Conservation (phyloP, 2,113 vertebrate genomes). For the Pachypanchax playfairii region DNA sequence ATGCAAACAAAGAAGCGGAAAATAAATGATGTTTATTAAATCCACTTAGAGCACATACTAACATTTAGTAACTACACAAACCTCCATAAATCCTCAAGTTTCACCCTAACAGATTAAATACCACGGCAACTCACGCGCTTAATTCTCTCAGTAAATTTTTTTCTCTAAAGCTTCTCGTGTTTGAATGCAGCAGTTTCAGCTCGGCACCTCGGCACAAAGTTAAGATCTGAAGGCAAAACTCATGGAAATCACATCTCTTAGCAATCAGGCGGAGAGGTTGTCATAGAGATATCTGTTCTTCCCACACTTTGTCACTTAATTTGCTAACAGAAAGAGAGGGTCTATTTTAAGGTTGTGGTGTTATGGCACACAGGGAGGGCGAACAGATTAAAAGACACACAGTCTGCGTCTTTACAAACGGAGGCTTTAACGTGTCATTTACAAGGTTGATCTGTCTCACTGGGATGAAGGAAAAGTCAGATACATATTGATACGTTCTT, state of each 20-base stretch:
- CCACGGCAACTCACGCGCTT: background rate
- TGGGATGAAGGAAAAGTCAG: background rate
- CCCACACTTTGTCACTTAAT: constrained; percentile 69
- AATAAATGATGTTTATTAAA: constrained; percentile 38
- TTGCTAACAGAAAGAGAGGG: constrained; percentile 45
- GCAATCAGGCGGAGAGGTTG: constrained; percentile 71
- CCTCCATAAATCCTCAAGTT: constrained; percentile 16
- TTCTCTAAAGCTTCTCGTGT: background rate
- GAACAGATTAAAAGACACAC: constrained; percentile 35
- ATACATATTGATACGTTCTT: background rate
- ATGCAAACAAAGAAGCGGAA: constrained; percentile 50
- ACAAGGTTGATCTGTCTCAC: background rate
- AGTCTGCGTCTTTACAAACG: background rate
- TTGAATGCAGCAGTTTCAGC: constrained; percentile 3
- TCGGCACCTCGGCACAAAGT: constrained; percentile 33
- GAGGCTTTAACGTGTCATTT: constrained; percentile 8
- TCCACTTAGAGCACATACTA: constrained; percentile 22
- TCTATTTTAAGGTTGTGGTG: constrained; percentile 71
- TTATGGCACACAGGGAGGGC: constrained; percentile 46
- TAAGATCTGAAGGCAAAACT: constrained; percentile 46
- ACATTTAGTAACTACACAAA: constrained; percentile 13
- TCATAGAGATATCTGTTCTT: constrained; percentile 75
- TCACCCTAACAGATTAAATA: constrained; percentile 10
- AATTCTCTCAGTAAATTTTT: constrained; percentile 6
- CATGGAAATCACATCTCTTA: constrained; percentile 46